These are phyloP conservation scores for Calliopum simillimum DNA, from an alignment of 2,888 invertebrate species.

Conservation along the genomic window DNA sequence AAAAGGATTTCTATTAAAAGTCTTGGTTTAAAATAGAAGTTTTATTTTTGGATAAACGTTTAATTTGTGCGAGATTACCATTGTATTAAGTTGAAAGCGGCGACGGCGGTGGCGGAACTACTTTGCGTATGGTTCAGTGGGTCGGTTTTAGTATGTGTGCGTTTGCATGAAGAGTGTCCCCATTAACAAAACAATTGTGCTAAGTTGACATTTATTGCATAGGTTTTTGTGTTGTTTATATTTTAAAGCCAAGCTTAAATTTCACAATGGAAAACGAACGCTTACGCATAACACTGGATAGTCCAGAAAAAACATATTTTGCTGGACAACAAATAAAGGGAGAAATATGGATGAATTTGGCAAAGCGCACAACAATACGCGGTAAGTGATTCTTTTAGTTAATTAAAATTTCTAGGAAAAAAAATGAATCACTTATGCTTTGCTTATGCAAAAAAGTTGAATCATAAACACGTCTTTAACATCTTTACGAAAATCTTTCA, in stretches of 20 bases:
- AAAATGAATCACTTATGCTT: neutral
- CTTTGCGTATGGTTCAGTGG: too few relatives aligned
- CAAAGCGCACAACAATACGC: conserved; percentile 64
- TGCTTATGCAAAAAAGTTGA: neutral
- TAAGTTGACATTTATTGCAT: neutral
- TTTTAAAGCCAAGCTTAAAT: neutral
- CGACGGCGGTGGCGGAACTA: neutral
- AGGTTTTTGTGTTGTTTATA: neutral
- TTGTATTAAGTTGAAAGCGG: neutral
- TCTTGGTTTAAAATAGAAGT: conserved; percentile 2
- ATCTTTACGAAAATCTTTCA: neutral
- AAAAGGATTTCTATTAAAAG: too few relatives aligned
- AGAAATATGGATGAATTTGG: conserved; percentile 63
- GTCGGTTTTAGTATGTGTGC: neutral
- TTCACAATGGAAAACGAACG: conserved; percentile 61
- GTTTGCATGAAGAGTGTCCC: neutral
- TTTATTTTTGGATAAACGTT: conserved; percentile 38
- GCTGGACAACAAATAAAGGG: conserved; percentile 64
- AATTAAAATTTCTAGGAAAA: neutral
- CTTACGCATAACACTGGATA: conserved; percentile 64
- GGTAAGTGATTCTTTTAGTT: conserved; percentile 55
- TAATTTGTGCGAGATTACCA: neutral
- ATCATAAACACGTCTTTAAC: neutral
- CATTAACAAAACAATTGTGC: too few relatives aligned
- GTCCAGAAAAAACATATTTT: conserved; percentile 62